Base-by-base conservation (phyloP, 64 coral and sea anemone genomes). In the Montipora efflorescens region DNA sequence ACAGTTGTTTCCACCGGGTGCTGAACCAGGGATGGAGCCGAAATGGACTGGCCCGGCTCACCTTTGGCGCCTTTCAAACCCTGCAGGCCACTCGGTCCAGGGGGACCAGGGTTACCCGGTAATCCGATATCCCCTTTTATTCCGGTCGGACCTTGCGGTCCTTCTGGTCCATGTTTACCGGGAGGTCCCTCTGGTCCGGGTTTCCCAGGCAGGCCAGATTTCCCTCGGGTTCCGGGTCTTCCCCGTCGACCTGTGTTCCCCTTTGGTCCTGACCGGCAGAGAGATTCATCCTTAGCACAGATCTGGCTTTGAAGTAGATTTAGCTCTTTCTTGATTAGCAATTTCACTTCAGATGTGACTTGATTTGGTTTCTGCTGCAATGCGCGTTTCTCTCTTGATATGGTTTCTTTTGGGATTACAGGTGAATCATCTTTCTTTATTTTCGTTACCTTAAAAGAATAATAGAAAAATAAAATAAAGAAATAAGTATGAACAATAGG, bases 191-290 rank as follows among this genome's bases (percentile, higher is more conserved):
- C 81, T 52, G 16, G 78, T 0, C 92, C 92, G 0, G 47, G 79
- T 89, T 21, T 83, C 44, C 92, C 91, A 50, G 48, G 23, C 4
- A 49, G 48, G 8, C 81, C 91, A 1, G 81, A 18, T 47, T 22
- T 75, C 52, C 90, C 90, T 48, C 80, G 52, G 52, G n/a, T 58
- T 71, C 90, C 91, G 14, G 64, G 77, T 73, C 75, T 94, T 22
- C 92, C 92, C 3, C 92, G 87, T 47, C 87, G 72, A 12, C 87
- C 92, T 48, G 36, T 75, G 78, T 25, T 94, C 2, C 92, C 92
- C 19, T 94, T 82, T 83, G 92, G 87, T 89, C 92, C 92, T 18
- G 67, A 43, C 18, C 71, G 59, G 71, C 92, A 94, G 79, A 83
- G 81, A 19, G 80, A 89, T 47, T 94, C 49, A 67, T 94, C 78